Evolutionary conservation across 2,113 vertebrate genomes (phyloP).

Genomic region (Pungitius pungitius): DNA sequence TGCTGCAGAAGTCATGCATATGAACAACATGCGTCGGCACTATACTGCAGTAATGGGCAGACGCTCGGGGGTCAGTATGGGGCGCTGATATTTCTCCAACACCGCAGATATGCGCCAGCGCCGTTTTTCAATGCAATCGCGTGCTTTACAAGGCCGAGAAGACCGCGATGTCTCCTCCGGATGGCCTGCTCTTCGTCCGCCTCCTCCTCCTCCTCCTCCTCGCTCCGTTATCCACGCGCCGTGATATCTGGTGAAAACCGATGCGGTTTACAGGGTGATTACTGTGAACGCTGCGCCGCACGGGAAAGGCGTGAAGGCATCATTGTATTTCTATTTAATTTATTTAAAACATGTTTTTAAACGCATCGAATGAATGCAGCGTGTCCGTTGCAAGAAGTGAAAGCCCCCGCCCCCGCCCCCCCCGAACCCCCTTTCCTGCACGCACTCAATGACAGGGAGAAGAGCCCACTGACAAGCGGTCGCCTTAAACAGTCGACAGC

Average conservation of each 20-base stretch:
- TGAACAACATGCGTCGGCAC: constrained; percentile 74
- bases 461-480: constrained; percentile 39
- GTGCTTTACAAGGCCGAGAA: constrained; percentile 26
- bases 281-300: neutral
- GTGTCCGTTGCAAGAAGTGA: neutral
- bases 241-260: constrained; percentile 16
- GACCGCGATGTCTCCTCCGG: neutral
- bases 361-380: neutral
- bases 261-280: constrained; percentile 35
- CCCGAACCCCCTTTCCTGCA: neutral
- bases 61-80: constrained; percentile 65
- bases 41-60: constrained; percentile 63
- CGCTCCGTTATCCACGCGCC: constrained; percentile 3
- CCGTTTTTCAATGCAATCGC: constrained; percentile 15
- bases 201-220: neutral
- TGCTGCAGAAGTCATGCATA: constrained; percentile 78
- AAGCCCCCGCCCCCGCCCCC: neutral
- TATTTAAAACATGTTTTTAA: neutral
- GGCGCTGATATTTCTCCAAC: constrained; percentile 57
- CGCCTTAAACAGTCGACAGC: constrained; percentile 37
- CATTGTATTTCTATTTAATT: neutral
- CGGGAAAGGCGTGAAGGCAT: neutral
- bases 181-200: neutral
- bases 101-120: constrained; percentile 30
- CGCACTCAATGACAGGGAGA: constrained; percentile 6